A percentile compares a stretch with the other conserved stretches of the same genome.
Conservation (phyloP, 2,888 invertebrate species). For the Phalera bucephala region DNA sequence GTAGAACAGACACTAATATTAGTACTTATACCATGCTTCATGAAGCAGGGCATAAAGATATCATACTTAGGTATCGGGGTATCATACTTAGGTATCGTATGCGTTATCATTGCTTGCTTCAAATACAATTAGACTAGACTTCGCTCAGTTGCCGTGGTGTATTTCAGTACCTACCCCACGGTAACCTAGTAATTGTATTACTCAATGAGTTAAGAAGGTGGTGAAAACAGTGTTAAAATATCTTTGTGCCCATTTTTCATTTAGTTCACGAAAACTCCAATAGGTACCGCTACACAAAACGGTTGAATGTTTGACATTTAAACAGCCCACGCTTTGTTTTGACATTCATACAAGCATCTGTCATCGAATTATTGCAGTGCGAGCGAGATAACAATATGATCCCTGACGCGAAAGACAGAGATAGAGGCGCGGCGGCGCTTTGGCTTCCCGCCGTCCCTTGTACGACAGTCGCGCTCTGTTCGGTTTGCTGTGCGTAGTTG, state of each 20-base stretch:
- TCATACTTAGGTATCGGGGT: no score
- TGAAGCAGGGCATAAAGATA: no score
- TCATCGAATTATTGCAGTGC: conserved; percentile 58
- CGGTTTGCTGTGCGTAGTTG: conserved; percentile 66
- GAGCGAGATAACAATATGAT: conserved; percentile 44
- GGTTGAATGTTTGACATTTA: conserved; percentile 65
- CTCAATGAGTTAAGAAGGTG: conserved; percentile 20
- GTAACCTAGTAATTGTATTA: conserved; percentile 16
- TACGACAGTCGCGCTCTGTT: conserved; percentile 68
- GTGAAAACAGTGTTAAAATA: conserved; percentile 30
- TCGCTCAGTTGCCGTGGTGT: background rate
- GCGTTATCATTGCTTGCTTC: no score
- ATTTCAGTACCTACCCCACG: conserved; percentile 1
- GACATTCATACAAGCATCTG: conserved; percentile 66
- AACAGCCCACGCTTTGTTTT: conserved; percentile 77
- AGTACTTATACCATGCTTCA: no score
- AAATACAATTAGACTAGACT: background rate
- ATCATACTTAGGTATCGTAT: no score
- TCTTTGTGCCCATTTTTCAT: conserved; percentile 35
- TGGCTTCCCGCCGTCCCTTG: conserved; percentile 74
- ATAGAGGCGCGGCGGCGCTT: conserved; percentile 69
- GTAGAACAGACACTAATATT: no score
- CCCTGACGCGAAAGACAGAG: conserved; percentile 39
- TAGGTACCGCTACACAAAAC: conserved; percentile 57
- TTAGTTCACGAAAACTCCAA: conserved; percentile 19